phyloP scores from a whole-genome alignment of 2,888 invertebrate species.

The Timema podura region DNA sequence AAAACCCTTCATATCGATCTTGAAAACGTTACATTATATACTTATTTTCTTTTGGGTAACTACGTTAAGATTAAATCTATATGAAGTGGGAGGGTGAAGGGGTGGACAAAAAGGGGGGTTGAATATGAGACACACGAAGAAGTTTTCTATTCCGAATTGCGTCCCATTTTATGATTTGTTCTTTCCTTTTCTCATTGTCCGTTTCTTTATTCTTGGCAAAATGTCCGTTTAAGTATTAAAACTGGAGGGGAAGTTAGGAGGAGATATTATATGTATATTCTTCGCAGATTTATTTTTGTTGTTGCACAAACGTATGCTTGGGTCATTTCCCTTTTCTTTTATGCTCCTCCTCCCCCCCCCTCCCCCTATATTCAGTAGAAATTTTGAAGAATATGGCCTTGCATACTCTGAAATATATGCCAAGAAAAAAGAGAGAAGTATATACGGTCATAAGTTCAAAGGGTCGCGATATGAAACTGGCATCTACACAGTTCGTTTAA shows the following conservation, averaged over 20 bases:
- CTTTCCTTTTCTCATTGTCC: neutral
- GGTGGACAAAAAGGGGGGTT: neutral
- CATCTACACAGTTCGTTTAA: too few species aligned
- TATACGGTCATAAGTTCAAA: too few species aligned
- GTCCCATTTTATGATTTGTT: constrained; percentile 4
- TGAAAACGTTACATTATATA: neutral
- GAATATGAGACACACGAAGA: neutral
- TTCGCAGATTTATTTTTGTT: constrained; percentile 9
- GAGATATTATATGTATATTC: too few species aligned
- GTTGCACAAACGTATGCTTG: constrained; percentile 10
- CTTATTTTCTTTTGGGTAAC: constrained; percentile 8
- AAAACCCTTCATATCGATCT: neutral
- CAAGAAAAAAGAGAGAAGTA: neutral
- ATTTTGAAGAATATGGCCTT: neutral
- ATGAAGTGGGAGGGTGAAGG: neutral
- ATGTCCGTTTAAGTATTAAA: neutral
- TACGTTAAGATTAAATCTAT: constrained; percentile 8
- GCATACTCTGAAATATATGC: constrained; percentile 1
- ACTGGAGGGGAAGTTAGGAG: neutral
- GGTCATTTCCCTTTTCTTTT: neutral
- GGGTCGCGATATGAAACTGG: too few species aligned
- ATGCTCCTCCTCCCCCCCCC: neutral
- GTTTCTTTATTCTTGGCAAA: constrained; percentile 1
- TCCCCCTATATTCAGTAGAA: neutral
- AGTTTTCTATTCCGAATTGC: neutral